Percentiles rank a stretch among this genome's conserved stretches.
Evolutionary conservation across 2,888 invertebrate species (phyloP).

Genomic region (Sussaba pulchella): DNA sequence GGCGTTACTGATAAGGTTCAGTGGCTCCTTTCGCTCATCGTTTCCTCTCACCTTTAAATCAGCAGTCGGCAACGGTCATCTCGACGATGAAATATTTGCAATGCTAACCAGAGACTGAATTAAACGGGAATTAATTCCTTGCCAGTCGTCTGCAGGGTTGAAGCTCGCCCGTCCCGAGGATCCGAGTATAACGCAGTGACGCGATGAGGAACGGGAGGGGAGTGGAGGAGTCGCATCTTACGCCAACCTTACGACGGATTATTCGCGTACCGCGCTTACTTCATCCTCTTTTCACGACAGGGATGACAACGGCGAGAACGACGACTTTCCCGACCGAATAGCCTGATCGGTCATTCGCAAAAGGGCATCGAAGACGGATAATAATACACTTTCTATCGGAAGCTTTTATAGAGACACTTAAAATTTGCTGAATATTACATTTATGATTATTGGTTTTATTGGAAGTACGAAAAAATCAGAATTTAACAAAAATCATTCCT

Average conservation of each 20-base stretch:
- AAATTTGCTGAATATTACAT: not conserved
- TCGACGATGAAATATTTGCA: constrained; percentile 80
- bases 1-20: constrained; percentile 9
- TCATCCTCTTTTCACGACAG: constrained; percentile 37
- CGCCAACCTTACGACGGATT: constrained; percentile 75
- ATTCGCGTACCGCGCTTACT: constrained; percentile 75
- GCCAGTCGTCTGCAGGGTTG: constrained; percentile 80
- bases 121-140: constrained; percentile 83
- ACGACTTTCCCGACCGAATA: not conserved
- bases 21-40: constrained; percentile 29
- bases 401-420: not conserved
- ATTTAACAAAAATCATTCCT: no score
- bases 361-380: not conserved
- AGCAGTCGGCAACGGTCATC: not conserved
- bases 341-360: constrained; percentile 39
- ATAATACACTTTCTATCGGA: not conserved
- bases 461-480: no score
- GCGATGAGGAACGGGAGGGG: no score
- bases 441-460: no score
- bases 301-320: constrained; percentile 5
- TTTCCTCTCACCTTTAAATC: constrained; percentile 18
- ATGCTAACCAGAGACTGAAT: constrained; percentile 83
- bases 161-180: constrained; percentile 62
- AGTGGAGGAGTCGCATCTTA: constrained; percentile 51
- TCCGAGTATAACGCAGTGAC: constrained; percentile 26